These are phyloP conservation scores for Macrochelys suwanniensis DNA, from an alignment of 2,797 vertebrate genomes.

Conservation along the genomic window DNA sequence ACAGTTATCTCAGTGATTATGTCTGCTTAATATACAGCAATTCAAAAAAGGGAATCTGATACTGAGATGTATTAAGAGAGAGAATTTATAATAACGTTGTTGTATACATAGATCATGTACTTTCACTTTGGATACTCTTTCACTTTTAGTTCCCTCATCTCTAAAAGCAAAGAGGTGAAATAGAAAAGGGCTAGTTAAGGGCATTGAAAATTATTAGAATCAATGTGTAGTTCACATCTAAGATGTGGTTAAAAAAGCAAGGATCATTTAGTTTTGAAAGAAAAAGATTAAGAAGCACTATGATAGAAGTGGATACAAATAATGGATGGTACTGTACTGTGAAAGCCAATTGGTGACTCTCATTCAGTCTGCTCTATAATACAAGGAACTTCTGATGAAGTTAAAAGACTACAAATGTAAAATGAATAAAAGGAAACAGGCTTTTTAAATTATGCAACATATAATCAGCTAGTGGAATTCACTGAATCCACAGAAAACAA, in stretches of 20 bases:
- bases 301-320: not conserved
- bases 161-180: not conserved
- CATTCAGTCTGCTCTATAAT: not conserved
- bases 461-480: not conserved
- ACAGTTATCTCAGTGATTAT: constrained; percentile 3
- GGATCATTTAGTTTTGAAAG: not conserved
- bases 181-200: not conserved
- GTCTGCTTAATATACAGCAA: constrained; percentile 25
- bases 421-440: not conserved
- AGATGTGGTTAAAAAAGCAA: not conserved
- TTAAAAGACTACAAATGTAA: not conserved
- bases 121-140: not conserved
- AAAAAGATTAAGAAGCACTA: not conserved
- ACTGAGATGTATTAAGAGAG: not conserved
- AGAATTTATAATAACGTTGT: not conserved
- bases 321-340: not conserved
- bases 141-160: not conserved
- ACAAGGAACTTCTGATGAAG: not conserved
- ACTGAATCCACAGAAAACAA: not conserved
- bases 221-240: not conserved
- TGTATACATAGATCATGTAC: not conserved
- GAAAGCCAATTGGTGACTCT: not conserved
- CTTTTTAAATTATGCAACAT: not conserved
- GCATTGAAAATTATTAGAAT: not conserved
- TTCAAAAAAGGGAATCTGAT: constrained; percentile 6